Base-by-base conservation (phyloP, 2,113 vertebrate species). In the pig (Sus scrofa) region DNA sequence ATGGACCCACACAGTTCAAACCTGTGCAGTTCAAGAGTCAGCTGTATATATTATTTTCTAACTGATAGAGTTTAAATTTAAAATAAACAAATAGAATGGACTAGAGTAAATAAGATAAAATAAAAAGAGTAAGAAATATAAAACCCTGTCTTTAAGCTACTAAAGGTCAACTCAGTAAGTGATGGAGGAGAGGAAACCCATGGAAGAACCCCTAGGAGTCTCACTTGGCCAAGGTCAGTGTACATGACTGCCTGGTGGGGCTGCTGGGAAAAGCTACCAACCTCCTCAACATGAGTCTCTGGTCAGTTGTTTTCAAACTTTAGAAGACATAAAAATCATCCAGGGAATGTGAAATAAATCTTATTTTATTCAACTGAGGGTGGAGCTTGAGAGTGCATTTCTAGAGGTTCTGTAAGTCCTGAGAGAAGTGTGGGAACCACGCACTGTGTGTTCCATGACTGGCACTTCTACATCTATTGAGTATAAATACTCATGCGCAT, bases 81-180 rank as follows among this genome's bases (percentile, higher is more conserved):
- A 93, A 86, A 83, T 15, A 89, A 75, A 89, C 32, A 88, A 90
- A 89, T 8, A 84, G 10, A 85, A 90, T 50, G 54, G 50, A 78
- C 8, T 27, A 11, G 65, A 86, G 73, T 62, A 90, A 83, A 52
- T 16, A 95, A 91, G 77, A 91, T 37, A 85, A 4, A 62, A 89
- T 34, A 92, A 82, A 18, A 92, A 12, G 15, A 86, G 83, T 81
- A 92, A 96, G 58, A 86, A 94, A 52, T 4, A 88, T 8, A 91
- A 92, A 86, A 39, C 58, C 18, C 30, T 84, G 13, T 14, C 79
- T 75, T 93, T 93, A 85, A n/a, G n/a, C n/a, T n/a, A n/a, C n/a
- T n/a, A n/a, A n/a, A n/a, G n/a, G n/a, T n/a, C n/a, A n/a, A 75
- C 52, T 30, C 71, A n/a, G 4, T 20, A 50, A 58, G 39, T 56